phyloP scores from a whole-genome alignment of 2,113 vertebrate genomes.

The Sardina pilchardus region DNA sequence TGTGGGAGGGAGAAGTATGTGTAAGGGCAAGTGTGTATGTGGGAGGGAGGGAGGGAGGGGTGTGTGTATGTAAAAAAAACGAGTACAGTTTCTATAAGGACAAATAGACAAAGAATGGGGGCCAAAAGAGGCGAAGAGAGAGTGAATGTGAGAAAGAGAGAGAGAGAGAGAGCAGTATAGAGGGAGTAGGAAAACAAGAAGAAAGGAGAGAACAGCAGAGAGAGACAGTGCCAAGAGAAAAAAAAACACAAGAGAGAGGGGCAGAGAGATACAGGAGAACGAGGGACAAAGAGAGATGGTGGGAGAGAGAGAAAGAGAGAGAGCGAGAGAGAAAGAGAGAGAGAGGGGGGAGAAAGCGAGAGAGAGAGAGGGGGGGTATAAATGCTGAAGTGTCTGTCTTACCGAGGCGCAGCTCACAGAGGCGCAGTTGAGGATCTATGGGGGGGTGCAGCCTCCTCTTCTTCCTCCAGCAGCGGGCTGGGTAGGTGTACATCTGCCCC shows the following conservation, averaged over 20 bases:
- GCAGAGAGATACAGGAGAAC: background rate
- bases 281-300: background rate
- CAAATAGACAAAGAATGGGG: background rate
- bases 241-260: constrained; percentile 36
- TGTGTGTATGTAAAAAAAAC: constrained; percentile 42
- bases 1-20: background rate
- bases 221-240: background rate
- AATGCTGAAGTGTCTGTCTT: constrained; percentile 33
- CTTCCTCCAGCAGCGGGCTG: constrained; percentile 97
- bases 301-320: background rate
- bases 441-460: constrained; percentile 92
- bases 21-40: no score
- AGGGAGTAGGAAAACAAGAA: constrained; percentile 10
- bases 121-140: background rate
- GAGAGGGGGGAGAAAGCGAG: background rate
- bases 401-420: constrained; percentile 81
- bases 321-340: background rate
- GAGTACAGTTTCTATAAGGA: constrained; percentile 49
- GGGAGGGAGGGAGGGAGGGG: constrained; percentile 44
- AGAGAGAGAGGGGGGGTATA: background rate
- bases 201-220: background rate
- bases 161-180: constrained; percentile 59
- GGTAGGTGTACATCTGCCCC: constrained; percentile 97
- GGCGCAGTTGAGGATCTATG: constrained; percentile 92
- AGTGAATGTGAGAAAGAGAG: constrained; percentile 51